A percentile compares a stretch with the other conserved stretches of the same genome.
Evolutionary conservation across 2,888 invertebrate genomes (phyloP).

Genomic region (Archips xylosteana): DNA sequence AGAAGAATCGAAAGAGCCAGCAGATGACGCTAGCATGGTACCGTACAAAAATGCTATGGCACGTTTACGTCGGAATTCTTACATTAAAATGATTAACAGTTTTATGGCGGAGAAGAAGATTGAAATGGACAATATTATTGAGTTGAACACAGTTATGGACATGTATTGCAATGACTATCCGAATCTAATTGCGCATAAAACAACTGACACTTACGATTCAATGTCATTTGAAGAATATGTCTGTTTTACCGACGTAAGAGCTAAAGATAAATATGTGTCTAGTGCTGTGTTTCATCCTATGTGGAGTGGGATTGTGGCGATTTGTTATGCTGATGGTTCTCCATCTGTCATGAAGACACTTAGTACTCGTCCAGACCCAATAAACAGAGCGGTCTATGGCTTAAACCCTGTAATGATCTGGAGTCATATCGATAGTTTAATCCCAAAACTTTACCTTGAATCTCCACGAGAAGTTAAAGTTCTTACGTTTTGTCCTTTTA

Average conservation of each 20-base stretch:
- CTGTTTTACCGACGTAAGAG: constrained; percentile 88
- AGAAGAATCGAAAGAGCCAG: constrained; percentile 49
- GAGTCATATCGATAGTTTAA: constrained; percentile 89
- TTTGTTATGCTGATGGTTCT: constrained; percentile 87
- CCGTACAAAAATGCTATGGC: constrained; percentile 64
- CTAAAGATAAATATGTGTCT: constrained; percentile 88
- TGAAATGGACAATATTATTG: constrained; percentile 71
- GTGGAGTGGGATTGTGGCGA: constrained; percentile 88
- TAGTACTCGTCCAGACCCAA: constrained; percentile 73
- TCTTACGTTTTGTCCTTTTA: constrained; percentile 88
- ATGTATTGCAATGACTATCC: constrained; percentile 87
- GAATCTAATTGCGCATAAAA: constrained; percentile 72
- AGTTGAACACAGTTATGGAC: constrained; percentile 83
- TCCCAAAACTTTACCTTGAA: constrained; percentile 89
- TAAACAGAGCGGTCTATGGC: constrained; percentile 85
- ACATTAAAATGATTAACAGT: constrained; percentile 65
- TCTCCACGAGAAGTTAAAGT: constrained; percentile 88
- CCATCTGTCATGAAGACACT: constrained; percentile 76
- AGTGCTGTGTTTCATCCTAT: constrained; percentile 89
- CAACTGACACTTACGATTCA: constrained; percentile 64
- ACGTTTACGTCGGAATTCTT: constrained; percentile 72
- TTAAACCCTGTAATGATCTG: constrained; percentile 90
- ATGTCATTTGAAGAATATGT: constrained; percentile 83
- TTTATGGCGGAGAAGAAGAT: constrained; percentile 60
- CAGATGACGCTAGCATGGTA: constrained; percentile 67